These are phyloP conservation scores for Drosophila biarmipes DNA, from an alignment of 1,140 invertebrate genomes.

Conservation along the genomic window DNA sequence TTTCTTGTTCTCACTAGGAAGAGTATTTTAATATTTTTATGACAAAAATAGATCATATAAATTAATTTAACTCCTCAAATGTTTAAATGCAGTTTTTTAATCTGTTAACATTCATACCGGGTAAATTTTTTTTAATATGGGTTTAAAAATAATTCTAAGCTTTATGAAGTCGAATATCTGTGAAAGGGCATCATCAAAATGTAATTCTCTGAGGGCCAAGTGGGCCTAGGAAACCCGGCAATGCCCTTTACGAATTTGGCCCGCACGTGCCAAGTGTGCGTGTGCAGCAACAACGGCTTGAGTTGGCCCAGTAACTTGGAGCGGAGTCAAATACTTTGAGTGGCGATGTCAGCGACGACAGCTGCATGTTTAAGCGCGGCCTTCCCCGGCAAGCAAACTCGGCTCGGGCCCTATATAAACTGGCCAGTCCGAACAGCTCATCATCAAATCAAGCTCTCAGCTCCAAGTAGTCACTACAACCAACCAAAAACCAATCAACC, in stretches of 20 bases:
- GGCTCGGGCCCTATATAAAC: conserved; percentile 52
- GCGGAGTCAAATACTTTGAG: conserved; percentile 34
- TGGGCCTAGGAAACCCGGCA: conserved; percentile 20
- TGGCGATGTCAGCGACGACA: conserved; percentile 40
- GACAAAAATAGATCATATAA: too few relatives aligned
- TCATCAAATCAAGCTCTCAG: conserved; percentile 70
- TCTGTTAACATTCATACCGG: too few relatives aligned
- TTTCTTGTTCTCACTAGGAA: too few relatives aligned
- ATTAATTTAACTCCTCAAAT: too few relatives aligned
- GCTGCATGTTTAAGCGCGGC: conserved; percentile 68
- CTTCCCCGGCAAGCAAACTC: conserved; percentile 36
- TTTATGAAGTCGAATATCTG: not conserved
- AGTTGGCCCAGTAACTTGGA: conserved; percentile 53
- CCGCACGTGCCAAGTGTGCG: conserved; percentile 57
- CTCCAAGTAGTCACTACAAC: conserved; percentile 53
- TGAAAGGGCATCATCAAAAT: not conserved
- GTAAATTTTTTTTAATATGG: too few relatives aligned
- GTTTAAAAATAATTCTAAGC: not conserved
- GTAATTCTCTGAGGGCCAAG: not conserved
- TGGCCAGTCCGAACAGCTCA: conserved; percentile 2
- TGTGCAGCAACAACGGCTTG: conserved; percentile 19
- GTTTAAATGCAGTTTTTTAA: too few relatives aligned
- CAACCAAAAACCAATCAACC: conserved; percentile 21
- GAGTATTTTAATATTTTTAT: too few relatives aligned
- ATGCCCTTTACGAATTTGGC: conserved; percentile 32